Evolutionary conservation across 2,888 invertebrate genomes (phyloP), one percentile per base, ranked within the genome.

Genomic region (Athetis lepigone): DNA sequence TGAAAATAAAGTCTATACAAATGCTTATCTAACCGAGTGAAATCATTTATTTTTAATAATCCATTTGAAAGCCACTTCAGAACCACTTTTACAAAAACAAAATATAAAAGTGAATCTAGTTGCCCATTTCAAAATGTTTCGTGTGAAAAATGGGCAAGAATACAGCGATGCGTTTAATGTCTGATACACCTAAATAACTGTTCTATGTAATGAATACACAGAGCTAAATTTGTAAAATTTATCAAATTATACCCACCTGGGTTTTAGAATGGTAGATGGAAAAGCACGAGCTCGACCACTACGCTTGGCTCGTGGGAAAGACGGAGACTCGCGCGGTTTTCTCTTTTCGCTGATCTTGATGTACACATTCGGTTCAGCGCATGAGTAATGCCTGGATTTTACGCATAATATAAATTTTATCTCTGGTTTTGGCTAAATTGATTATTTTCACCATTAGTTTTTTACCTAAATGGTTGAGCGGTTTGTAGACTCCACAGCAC

Each of bases 401-500:
- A 47, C 9, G 54, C 1, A 43, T 11, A 18, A 16, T 16, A 25
- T 8, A 7, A 43, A 33, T 33, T 4, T 33, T 21, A n/a, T n/a
- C n/a, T 36, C 16, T 25, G 4, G n/a, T 50, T 36, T 25, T 21
- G 7, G 18, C 23, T 18, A 13, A 4, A 39, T 18, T 60, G n/a
- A 1, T 18, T 0, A 13, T 27, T 27, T 39, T 46, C 13, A n/a
- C 5, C 4, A 39, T 19, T 6, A 23, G n/a, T 18, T 46, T 8
- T 8, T n/a, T 25, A 92, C 85, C 95, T 92, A 86, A 96, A 97
- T 0, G 97, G 96, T 85, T 97, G 97, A 0, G 97, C 97, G 0
- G 98, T 98, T 90, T 98, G 97, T 55, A 98, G 91, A 71, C 96
- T 96, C 98, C 98, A 98, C 71, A 98, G 94, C 18, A 98, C 93